Percentiles rank a stretch among this genome's conserved stretches.
Conservation (phyloP, 2,797 vertebrate genomes). For the Enteromius paludinosus region DNA sequence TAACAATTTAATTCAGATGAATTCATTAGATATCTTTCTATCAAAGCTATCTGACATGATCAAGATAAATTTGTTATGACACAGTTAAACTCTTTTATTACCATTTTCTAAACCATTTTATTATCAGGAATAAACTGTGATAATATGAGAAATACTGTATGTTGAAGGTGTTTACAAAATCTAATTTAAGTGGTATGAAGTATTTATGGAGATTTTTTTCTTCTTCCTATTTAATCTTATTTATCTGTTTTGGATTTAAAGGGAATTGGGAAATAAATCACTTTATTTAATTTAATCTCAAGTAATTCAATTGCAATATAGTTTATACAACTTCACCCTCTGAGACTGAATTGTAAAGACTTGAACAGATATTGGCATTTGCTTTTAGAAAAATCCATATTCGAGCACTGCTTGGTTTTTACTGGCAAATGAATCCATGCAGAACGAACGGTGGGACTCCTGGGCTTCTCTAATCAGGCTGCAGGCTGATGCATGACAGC, state of each 20-base stretch:
- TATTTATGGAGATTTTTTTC: not conserved
- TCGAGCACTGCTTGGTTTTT: not conserved
- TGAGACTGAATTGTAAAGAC: not conserved
- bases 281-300: not conserved
- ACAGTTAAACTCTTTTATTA: too few relatives aligned
- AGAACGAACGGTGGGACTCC: conserved; percentile 15
- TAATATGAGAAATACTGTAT: too few relatives aligned
- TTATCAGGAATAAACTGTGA: too few relatives aligned
- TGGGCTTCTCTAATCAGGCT: conserved; percentile 24
- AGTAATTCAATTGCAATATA: not conserved
- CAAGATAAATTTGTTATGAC: too few relatives aligned
- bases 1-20: too few relatives aligned
- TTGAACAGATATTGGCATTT: not conserved
- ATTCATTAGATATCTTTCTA: too few relatives aligned
- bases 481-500: conserved; percentile 6
- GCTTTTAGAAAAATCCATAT: conserved; percentile 14
- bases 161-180: not conserved
- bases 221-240: not conserved
- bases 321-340: not conserved
- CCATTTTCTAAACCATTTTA: too few relatives aligned
- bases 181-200: not conserved
- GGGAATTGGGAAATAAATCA: not conserved
- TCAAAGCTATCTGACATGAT: too few relatives aligned
- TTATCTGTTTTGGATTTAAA: not conserved
- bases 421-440: not conserved